Percentiles rank a stretch among this genome's conserved stretches.
Evolutionary conservation across 2,888 invertebrate genomes (phyloP).

Genomic region (Schrankia costaestrigalis): DNA sequence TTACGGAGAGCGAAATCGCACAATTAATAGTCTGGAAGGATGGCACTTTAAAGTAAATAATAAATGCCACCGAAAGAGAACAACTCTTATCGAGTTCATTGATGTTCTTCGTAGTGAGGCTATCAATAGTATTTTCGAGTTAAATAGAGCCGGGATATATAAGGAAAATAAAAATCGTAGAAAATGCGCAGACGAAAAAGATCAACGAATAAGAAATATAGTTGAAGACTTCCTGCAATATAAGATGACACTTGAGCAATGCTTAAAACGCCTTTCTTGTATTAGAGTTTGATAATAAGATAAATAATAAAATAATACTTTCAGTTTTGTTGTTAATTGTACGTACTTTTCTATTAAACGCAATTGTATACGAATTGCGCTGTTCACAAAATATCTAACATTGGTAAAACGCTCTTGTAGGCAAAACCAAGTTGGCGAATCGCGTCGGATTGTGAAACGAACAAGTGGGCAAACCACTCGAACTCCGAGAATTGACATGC

Average conservation of each 20-base stretch:
- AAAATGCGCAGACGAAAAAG: not conserved
- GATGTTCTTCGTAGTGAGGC: not conserved
- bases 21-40: not conserved
- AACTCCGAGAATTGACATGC: not conserved
- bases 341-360: too few relatives aligned
- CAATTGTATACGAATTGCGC: not conserved
- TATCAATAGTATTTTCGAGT: not conserved
- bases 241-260: not conserved
- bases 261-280: not conserved
- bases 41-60: not conserved
- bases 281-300: too few relatives aligned
- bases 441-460: too few relatives aligned
- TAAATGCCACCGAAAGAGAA: not conserved
- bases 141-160: not conserved
- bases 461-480: too few relatives aligned
- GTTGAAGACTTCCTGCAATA: not conserved
- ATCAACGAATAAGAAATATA: not conserved
- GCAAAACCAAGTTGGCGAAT: too few relatives aligned
- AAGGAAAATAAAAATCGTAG: not conserved
- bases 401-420: too few relatives aligned
- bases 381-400: too few relatives aligned
- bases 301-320: too few relatives aligned
- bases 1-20: not conserved
- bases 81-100: not conserved
- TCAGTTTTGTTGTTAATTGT: too few relatives aligned